A percentile compares a stretch with the other conserved stretches of the same genome.
These are phyloP conservation scores for Cyphotilapia sp. DNA, from an alignment of 2,113 vertebrate species.

Conservation along the genomic window DNA sequence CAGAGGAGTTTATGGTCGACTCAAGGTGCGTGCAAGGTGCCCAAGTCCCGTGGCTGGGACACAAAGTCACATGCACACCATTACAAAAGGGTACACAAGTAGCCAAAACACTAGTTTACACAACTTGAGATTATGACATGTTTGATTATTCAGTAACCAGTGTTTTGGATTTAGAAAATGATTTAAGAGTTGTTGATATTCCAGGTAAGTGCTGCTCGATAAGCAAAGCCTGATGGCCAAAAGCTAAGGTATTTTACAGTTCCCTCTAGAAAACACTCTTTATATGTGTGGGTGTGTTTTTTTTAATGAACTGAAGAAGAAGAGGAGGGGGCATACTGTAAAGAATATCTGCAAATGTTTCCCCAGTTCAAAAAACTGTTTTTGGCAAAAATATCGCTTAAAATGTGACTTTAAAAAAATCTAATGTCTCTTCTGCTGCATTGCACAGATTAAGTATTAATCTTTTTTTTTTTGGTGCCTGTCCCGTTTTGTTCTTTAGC, in stretches of 20 bases:
- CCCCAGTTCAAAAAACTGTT: not conserved
- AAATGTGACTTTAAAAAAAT: not conserved
- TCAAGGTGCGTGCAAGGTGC: not conserved
- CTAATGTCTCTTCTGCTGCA: accelerated
- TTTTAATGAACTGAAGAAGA: not conserved
- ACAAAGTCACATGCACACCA: not conserved
- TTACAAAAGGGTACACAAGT: not conserved
- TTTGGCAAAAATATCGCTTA: accelerated
- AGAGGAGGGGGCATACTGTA: not conserved
- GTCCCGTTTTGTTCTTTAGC: accelerated
- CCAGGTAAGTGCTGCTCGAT: accelerated
- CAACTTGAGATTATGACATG: not conserved
- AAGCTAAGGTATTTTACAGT: not conserved
- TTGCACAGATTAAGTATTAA: not conserved
- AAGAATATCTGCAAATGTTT: not conserved
- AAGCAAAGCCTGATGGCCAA: not conserved
- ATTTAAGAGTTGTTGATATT: not conserved
- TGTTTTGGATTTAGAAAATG: not conserved
- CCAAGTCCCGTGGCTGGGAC: not conserved
- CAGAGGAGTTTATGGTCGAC: not conserved
- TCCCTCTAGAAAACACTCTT: not conserved
- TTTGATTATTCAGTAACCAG: not conserved
- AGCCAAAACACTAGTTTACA: accelerated
- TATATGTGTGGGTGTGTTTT: not conserved
- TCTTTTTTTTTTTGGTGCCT: not conserved